phyloP scores from a whole-genome alignment of 2,113 vertebrate species.

The Rhizomys pruinosus region DNA sequence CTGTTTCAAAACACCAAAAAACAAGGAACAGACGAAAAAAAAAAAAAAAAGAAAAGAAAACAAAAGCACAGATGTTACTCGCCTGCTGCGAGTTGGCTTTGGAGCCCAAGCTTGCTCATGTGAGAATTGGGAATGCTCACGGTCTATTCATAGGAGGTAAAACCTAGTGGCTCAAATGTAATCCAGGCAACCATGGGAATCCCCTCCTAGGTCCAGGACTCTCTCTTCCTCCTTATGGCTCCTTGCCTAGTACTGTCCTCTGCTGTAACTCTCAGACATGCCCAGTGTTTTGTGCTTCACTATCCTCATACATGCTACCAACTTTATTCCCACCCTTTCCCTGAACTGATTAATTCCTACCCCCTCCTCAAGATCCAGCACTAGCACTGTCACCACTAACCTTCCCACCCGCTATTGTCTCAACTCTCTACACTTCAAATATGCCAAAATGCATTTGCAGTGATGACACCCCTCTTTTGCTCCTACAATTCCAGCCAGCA shows the following conservation, averaged over 20 bases:
- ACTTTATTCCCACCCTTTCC: background rate
- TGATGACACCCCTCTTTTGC: background rate
- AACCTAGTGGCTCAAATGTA: background rate
- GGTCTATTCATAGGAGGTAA: background rate
- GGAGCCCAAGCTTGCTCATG: conserved; percentile 9
- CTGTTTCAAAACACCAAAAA: too few relatives aligned
- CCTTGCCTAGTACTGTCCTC: conserved; percentile 24
- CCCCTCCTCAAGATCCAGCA: conserved; percentile 25
- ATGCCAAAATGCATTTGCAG: background rate
- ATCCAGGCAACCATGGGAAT: background rate
- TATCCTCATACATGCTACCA: background rate
- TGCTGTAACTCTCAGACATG: background rate
- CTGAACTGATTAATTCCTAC: background rate
- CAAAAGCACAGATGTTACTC: background rate
- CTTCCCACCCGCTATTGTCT: background rate
- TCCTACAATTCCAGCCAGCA: background rate
- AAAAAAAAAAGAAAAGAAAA: conserved; percentile 9
- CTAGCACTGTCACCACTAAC: conserved; percentile 12
- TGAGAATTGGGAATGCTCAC: conserved; percentile 37
- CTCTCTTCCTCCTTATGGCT: background rate
- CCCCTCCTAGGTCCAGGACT: background rate
- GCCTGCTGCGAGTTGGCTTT: background rate
- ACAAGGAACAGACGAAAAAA: too few relatives aligned
- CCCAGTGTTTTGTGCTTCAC: background rate
- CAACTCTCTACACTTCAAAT: background rate